Percentiles rank a stretch among this genome's conserved stretches.
These are phyloP conservation scores for Dendronephthya gigantea DNA, from an alignment of 64 coral and sea anemone species.

Conservation along the genomic window DNA sequence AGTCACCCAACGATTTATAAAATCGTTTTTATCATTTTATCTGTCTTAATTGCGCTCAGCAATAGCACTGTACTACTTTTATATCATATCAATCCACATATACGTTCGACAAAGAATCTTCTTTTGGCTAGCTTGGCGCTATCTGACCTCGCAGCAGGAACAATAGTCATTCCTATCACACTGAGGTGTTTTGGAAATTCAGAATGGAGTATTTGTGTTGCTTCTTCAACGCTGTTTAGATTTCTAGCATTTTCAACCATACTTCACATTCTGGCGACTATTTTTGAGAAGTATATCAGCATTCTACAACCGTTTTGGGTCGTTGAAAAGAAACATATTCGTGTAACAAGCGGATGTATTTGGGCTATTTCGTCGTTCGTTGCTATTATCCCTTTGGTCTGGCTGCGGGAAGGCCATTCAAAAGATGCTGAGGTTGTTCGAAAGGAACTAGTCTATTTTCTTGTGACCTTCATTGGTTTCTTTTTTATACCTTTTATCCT, in stretches of 20 bases:
- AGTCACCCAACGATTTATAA: background rate
- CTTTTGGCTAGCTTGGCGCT: conserved; percentile 7
- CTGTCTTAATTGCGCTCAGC: background rate
- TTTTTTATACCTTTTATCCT: background rate
- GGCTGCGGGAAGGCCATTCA: background rate
- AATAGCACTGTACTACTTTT: conserved; percentile 13
- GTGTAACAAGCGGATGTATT: background rate
- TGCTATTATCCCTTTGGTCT: background rate
- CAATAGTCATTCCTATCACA: background rate
- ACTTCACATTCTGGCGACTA: conserved; percentile 27
- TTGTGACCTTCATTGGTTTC: background rate
- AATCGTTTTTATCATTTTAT: background rate
- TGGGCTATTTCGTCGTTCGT: conserved; percentile 2
- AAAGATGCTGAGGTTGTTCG: background rate
- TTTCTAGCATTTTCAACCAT: conserved; percentile 34
- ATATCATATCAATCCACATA: background rate
- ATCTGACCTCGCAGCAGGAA: background rate
- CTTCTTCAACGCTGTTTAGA: background rate
- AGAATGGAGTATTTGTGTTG: background rate
- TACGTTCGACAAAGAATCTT: conserved; percentile 1
- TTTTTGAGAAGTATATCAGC: conserved; percentile 7
- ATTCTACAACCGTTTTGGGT: conserved; percentile 21
- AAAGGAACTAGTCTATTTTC: conserved; percentile 1
- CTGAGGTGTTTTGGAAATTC: background rate
- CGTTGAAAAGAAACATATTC: background rate